Conservation (phyloP, 1,140 invertebrate species). For the Phymorhynchus buccinoides region DNA sequence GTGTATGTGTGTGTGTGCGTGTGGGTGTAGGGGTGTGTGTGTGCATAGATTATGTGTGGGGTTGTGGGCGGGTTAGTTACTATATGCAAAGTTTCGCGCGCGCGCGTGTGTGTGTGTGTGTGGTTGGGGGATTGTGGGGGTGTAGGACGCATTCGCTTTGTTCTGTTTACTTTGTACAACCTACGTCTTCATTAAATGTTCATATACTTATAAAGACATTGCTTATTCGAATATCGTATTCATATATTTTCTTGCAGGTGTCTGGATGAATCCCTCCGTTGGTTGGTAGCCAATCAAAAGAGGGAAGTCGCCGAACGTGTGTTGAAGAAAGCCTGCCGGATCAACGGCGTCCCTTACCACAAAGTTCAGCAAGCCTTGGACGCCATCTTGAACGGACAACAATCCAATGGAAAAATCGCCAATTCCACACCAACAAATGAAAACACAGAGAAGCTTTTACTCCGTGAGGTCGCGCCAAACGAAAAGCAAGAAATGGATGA, state of each 20-base stretch:
- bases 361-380: conserved; percentile 6
- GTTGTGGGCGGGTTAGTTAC: too few relatives aligned
- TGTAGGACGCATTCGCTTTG: too few relatives aligned
- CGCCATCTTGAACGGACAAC: neutral
- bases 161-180: too few relatives aligned
- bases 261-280: conserved; percentile 49
- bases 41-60: too few relatives aligned
- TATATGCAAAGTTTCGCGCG: too few relatives aligned
- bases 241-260: conserved; percentile 40
- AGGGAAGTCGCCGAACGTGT: conserved; percentile 37
- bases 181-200: too few relatives aligned
- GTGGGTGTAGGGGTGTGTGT: too few relatives aligned
- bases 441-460: neutral
- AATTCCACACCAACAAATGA: neutral
- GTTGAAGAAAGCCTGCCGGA: conserved; percentile 38
- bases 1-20: too few relatives aligned
- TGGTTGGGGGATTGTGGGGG: too few relatives aligned
- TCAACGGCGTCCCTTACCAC: conserved; percentile 39
- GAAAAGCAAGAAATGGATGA: neutral
- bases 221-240: neutral
- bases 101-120: too few relatives aligned
- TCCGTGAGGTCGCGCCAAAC: too few relatives aligned
- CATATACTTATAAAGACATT: neutral
- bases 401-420: neutral
- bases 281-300: conserved; percentile 46